Evolutionary conservation across 2,113 vertebrate species (phyloP), one percentile per base, ranked within the genome.

Genomic region (Mionectes macconnelli): DNA sequence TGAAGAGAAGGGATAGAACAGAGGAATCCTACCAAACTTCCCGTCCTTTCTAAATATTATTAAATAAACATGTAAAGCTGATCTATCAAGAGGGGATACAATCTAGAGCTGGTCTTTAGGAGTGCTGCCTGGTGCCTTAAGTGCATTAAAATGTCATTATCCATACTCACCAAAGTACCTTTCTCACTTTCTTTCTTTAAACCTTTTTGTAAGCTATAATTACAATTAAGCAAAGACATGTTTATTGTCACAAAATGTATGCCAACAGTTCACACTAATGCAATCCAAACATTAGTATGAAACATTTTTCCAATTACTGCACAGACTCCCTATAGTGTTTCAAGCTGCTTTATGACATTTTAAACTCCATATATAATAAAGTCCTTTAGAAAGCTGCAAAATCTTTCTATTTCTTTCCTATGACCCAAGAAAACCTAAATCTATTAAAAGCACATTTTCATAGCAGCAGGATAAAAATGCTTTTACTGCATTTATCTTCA

Each of bases 311-410:
- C 93, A 97, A 98, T 98, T 96, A 98, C 85, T 97, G 92, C 94
- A 89, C 72, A 74, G 81, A 70, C 86, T 96, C 97, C 97, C 96
- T 96, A 88, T 96, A 97, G 98, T 97, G 96, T 96, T 96, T 95
- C 97, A 97, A 98, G 96, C 98, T 98, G 97, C 94, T 98, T 98
- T 98, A 97, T 98, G 97, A 98, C 97, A 98, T 98, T 98, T 98
- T 98, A 98, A 97, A 98, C 95, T 98, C 97, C 72, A 78, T 98
- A 97, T 98, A 98, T 98, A 98, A 98, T 98, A 93, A 90, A 98
- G 77, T 96, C 92, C 75, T 97, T 97, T 86, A 84, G 83, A 97
- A 97, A 95, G 81, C 86, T 90, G 50, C 85, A 87, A 89, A 93
- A 92, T 93, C 81, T 95, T 96, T 95, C 87, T 94, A 49, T 94